Conservation (phyloP, 2,797 vertebrate genomes). For the Pangasius mekongensis region DNA sequence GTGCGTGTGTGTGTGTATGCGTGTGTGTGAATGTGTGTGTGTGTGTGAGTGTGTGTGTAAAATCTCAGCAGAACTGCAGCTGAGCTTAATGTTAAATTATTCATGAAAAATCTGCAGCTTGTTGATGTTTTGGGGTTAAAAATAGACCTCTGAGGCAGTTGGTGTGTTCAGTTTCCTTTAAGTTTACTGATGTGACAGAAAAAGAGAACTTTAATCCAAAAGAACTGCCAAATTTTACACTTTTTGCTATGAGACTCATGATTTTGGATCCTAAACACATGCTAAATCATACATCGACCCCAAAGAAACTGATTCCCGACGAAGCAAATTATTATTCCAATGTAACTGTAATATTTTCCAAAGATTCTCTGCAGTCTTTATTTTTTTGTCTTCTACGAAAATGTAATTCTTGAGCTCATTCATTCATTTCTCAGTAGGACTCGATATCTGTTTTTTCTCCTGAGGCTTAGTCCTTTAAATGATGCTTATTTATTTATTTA, state of each 20-base stretch:
- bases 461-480: not conserved
- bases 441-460: not conserved
- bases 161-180: not conserved
- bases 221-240: not conserved
- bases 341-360: not conserved
- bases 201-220: not conserved
- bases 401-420: not conserved
- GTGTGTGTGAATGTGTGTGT: not conserved
- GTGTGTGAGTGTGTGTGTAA: not conserved
- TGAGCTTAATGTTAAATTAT: conserved; percentile 24
- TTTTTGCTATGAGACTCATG: not conserved
- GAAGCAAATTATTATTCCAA: not conserved
- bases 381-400: not conserved
- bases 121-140: conserved; percentile 16
- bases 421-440: not conserved
- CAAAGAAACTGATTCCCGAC: not conserved
- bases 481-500: not conserved
- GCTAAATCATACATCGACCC: not conserved
- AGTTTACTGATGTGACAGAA: not conserved
- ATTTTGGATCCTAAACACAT: not conserved
- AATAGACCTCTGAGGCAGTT: not conserved
- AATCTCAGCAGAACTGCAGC: conserved; percentile 1
- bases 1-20: not conserved
- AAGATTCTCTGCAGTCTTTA: not conserved
- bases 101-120: conserved; percentile 29